A percentile compares a stretch with the other conserved stretches of the same genome.
Conservation (phyloP, 2,797 vertebrate species). For the Labeo calbasu region DNA sequence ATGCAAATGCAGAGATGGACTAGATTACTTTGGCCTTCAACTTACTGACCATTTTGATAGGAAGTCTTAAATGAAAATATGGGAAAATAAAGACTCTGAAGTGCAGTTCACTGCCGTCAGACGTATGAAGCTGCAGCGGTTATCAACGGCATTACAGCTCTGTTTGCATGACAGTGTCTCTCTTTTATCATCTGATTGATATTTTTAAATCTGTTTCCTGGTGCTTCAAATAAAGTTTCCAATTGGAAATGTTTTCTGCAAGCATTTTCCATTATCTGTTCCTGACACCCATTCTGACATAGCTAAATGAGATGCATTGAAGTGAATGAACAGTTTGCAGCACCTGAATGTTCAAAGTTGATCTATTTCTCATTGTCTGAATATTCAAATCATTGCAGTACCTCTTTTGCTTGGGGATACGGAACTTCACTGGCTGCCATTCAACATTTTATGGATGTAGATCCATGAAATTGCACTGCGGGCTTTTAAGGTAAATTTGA, state of each 20-base stretch:
- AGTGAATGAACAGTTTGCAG: conserved; percentile 26
- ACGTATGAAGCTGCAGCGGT: neutral
- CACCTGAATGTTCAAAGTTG: conserved; percentile 4
- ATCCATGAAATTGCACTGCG: neutral
- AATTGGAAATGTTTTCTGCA: conserved; percentile 19
- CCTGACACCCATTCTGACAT: conserved; percentile 10
- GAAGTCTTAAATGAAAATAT: neutral
- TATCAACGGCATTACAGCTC: neutral
- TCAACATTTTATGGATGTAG: conserved; percentile 17
- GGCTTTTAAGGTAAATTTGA: conserved; percentile 28
- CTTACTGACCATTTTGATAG: conserved; percentile 7
- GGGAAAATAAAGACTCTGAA: conserved; percentile 1
- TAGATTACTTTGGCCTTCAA: conserved; percentile 20
- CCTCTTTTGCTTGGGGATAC: conserved; percentile 10
- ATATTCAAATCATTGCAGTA: conserved; percentile 18
- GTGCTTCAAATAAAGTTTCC: neutral
- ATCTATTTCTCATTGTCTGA: conserved; percentile 23
- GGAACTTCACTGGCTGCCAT: conserved; percentile 19
- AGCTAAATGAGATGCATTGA: neutral
- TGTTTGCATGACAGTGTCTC: neutral
- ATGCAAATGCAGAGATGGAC: conserved; percentile 18
- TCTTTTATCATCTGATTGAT: neutral
- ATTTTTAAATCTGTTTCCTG: neutral
- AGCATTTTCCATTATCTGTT: conserved; percentile 15
- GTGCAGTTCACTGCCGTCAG: neutral